phyloP scores from a whole-genome alignment of 2,797 vertebrate species.

The Hoplostethus atlanticus region DNA sequence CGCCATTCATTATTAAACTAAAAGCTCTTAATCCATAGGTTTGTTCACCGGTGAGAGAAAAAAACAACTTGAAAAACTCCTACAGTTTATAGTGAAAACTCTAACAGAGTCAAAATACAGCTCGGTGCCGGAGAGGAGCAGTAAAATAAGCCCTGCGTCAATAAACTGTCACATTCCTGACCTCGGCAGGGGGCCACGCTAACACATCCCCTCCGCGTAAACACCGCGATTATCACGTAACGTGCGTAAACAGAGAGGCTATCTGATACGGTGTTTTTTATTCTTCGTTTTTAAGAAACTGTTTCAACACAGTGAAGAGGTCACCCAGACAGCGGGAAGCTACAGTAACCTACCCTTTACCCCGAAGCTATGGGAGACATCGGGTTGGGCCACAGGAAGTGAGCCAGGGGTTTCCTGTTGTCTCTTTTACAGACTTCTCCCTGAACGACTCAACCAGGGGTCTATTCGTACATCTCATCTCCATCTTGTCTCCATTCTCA shows the following conservation, averaged over 20 bases:
- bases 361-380: slow-evolving; percentile 20
- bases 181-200: slow-evolving; percentile 40
- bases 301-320: slow-evolving; percentile 22
- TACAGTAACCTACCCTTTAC: slow-evolving; percentile 20
- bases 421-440: not conserved
- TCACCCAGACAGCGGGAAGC: slow-evolving; percentile 24
- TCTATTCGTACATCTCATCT: slow-evolving; percentile 1
- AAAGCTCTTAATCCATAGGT: slow-evolving; percentile 40
- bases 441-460: not conserved
- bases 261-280: slow-evolving; percentile 21
- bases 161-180: slow-evolving; percentile 64
- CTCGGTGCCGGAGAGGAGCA: slow-evolving; percentile 31
- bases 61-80: slow-evolving; percentile 6
- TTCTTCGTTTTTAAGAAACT: slow-evolving; percentile 5
- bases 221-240: slow-evolving; percentile 46
- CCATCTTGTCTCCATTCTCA: slow-evolving; percentile 4
- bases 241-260: slow-evolving; percentile 43
- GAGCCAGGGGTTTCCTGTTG: no score
- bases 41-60: slow-evolving; percentile 27
- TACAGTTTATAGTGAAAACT: slow-evolving; percentile 48
- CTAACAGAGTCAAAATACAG: slow-evolving; percentile 29
- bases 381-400: slow-evolving; percentile 4
- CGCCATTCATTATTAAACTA: slow-evolving; percentile 29
- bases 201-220: slow-evolving; percentile 55
- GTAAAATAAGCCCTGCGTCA: slow-evolving; percentile 58